phyloP scores from a whole-genome alignment of 2,797 vertebrate species.

The Staurois parvus region DNA sequence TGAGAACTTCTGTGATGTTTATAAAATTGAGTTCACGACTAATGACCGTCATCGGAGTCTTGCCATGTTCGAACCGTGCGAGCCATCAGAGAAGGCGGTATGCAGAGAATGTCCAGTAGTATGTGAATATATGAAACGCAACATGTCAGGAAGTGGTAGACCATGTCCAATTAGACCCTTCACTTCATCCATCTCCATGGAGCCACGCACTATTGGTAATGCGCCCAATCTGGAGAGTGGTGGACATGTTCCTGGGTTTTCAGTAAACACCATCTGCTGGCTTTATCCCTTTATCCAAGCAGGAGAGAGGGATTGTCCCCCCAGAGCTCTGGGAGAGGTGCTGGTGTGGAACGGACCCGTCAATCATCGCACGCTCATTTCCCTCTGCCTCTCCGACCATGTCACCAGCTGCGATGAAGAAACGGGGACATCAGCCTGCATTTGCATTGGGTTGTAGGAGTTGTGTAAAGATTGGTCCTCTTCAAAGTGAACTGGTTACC shows the following conservation, averaged over 20 bases:
- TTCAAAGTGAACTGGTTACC: no score
- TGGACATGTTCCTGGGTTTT: not conserved
- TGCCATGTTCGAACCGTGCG: no score
- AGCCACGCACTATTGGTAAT: not conserved
- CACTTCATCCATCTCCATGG: not conserved
- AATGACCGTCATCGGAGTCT: no score
- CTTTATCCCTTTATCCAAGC: slow-evolving; percentile 3
- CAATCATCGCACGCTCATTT: not conserved
- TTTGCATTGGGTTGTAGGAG: no score
- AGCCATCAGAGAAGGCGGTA: no score
- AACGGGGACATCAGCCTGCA: no score
- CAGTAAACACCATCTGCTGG: slow-evolving; percentile 36
- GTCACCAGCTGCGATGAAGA: not conserved
- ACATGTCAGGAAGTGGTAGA: not conserved
- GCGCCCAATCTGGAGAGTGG: not conserved
- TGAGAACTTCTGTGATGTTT: no score
- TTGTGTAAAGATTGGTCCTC: no score
- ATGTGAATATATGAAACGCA: not conserved
- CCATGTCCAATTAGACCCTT: slow-evolving; percentile 1
- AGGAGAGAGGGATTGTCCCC: not conserved
- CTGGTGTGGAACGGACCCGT: not conserved
- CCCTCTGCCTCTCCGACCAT: not conserved
- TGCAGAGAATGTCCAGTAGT: no score
- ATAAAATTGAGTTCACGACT: no score
- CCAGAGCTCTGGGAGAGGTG: not conserved